Percentiles rank a stretch among this genome's conserved stretches.
Evolutionary conservation across 2,888 invertebrate genomes (phyloP).

Genomic region (Calameuta filiformis): DNA sequence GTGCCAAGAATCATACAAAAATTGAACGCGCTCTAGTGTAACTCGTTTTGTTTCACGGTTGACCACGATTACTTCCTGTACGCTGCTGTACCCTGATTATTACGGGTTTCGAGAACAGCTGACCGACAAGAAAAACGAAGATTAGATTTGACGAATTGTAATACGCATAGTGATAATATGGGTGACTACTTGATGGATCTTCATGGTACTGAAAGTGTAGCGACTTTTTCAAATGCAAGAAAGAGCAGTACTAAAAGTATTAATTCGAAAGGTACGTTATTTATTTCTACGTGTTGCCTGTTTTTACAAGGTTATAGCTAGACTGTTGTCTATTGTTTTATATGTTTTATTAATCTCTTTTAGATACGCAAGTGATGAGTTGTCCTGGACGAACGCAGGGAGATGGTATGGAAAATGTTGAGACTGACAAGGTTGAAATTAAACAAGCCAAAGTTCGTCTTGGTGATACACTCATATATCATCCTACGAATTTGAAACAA

Average conservation of each 20-base stretch:
- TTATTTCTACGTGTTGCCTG: too few relatives aligned
- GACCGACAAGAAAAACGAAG: not conserved
- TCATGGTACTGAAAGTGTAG: conserved; percentile 7
- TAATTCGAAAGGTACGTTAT: conserved; percentile 8
- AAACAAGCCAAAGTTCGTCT: conserved; percentile 51
- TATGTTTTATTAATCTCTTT: too few relatives aligned
- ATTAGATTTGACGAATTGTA: too few relatives aligned
- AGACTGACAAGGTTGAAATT: conserved; percentile 38
- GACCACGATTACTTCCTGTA: not conserved
- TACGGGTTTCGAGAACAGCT: conserved; percentile 10
- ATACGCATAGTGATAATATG: conserved; percentile 1
- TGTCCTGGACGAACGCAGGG: conserved; percentile 73
- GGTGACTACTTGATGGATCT: not conserved
- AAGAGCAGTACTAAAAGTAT: conserved; percentile 10
- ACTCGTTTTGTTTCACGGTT: too few relatives aligned
- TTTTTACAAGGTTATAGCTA: too few relatives aligned
- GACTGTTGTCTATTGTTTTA: too few relatives aligned
- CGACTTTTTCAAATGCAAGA: conserved; percentile 15
- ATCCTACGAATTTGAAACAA: conserved; percentile 61
- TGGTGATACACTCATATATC: conserved; percentile 63
- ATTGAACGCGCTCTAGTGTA: too few relatives aligned
- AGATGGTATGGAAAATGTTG: conserved; percentile 80
- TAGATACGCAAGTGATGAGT: conserved; percentile 45
- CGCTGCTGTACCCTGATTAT: not conserved
- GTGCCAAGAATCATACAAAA: too few relatives aligned